A percentile compares a stretch with the other conserved stretches of the same genome.
Evolutionary conservation across 30 jellyfish, hydroid and myxozoan genomes (phyloP).

Genomic region (Pelagia noctiluca): DNA sequence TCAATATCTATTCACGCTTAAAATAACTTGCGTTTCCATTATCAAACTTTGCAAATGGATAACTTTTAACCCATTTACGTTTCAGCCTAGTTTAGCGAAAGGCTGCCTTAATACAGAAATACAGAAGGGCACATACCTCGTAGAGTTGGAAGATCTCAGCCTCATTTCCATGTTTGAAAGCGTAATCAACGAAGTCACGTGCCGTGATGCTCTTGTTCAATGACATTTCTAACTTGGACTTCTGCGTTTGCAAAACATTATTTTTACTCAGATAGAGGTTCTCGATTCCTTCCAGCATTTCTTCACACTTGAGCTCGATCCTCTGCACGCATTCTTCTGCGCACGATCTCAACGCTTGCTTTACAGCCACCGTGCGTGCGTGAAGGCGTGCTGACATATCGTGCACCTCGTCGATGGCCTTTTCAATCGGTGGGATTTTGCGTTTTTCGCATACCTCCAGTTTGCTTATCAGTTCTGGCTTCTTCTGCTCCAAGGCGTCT

Average conservation of each 20-base stretch:
- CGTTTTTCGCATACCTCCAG: slow-evolving; percentile 77
- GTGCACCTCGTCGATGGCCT: slow-evolving; percentile 94
- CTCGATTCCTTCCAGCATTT: slow-evolving; percentile 76
- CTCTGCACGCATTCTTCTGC: slow-evolving; percentile 83
- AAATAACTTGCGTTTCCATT: too few species aligned
- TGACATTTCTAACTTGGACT: slow-evolving; percentile 56
- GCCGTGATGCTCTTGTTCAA: slow-evolving; percentile 76
- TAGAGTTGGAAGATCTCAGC: slow-evolving; percentile 89
- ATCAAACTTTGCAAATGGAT: too few species aligned
- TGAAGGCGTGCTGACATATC: slow-evolving; percentile 99
- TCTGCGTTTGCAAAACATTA: slow-evolving; percentile 77
- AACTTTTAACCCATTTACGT: too few species aligned
- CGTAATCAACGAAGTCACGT: slow-evolving; percentile 88
- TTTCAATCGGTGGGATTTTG: slow-evolving; percentile 86
- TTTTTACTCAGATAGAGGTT: slow-evolving; percentile 62
- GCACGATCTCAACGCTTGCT: slow-evolving; percentile 86
- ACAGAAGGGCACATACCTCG: too few species aligned
- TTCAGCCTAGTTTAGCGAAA: too few species aligned
- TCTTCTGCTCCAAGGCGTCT: slow-evolving; percentile 89
- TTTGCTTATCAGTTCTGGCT: slow-evolving; percentile 71
- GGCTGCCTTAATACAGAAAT: too few species aligned
- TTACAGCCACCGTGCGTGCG: slow-evolving; percentile 93
- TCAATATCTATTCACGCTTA: too few species aligned
- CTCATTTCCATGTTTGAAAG: slow-evolving; percentile 96
- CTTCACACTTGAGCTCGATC: slow-evolving; percentile 83